Evolutionary conservation across 2,113 vertebrate species (phyloP).

Genomic region (Pterocles orientalis): DNA sequence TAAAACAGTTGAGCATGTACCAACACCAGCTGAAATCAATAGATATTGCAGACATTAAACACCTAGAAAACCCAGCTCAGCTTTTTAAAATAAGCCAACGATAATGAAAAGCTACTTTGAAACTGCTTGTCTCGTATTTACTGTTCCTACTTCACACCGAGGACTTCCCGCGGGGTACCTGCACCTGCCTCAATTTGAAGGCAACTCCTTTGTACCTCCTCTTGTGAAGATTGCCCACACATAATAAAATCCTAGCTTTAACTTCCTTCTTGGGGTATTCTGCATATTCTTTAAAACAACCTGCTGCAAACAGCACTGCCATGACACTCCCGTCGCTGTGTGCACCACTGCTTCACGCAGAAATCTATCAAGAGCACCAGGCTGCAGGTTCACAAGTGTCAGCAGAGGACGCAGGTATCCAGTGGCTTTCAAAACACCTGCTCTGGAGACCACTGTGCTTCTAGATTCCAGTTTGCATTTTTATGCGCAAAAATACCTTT

Average conservation of each 20-base stretch:
- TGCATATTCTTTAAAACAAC: not conserved
- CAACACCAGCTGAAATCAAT: slow-evolving; percentile 30
- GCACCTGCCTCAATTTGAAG: accelerated
- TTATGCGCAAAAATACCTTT: not conserved
- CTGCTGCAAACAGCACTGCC: not conserved
- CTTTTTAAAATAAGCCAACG: not conserved
- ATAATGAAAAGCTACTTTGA: not conserved
- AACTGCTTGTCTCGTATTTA: not conserved
- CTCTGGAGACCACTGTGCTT: not conserved
- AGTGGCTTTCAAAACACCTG: not conserved
- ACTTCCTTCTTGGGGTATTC: not conserved
- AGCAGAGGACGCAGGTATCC: not conserved
- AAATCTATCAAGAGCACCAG: not conserved
- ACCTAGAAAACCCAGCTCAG: slow-evolving; percentile 24
- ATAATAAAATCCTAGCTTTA: not conserved
- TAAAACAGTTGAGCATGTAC: not conserved
- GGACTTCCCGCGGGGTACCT: not conserved
- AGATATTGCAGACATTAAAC: not conserved
- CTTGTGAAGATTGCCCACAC: not conserved
- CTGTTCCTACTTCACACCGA: accelerated
- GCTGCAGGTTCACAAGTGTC: not conserved
- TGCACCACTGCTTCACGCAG: not conserved
- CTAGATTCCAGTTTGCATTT: not conserved
- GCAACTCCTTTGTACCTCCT: not conserved
- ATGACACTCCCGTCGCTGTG: accelerated